phyloP scores from a whole-genome alignment of 2,797 vertebrate genomes.

The Oreochromis mossambicus region DNA sequence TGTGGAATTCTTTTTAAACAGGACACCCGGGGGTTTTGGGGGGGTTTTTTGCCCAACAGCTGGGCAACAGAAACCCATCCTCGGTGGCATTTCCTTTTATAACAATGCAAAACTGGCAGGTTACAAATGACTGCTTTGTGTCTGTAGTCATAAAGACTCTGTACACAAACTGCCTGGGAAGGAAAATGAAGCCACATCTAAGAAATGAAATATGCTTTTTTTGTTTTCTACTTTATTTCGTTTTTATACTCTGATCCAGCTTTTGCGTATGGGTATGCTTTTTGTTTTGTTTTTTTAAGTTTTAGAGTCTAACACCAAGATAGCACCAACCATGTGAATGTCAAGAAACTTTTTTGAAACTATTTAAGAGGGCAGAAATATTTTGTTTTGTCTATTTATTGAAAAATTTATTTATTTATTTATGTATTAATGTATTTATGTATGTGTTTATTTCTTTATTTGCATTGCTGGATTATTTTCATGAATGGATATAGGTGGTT shows the following conservation, averaged over 20 bases:
- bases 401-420: conserved; percentile 38
- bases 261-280: not conserved
- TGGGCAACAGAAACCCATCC: no score
- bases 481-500: not conserved
- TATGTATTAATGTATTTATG: conserved; percentile 52
- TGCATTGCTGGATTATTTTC: not conserved
- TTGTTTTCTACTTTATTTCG: not conserved
- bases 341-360: conserved; percentile 37
- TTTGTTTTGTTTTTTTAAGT: not conserved
- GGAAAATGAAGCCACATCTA: conserved; percentile 41
- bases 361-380: conserved; percentile 23
- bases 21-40: no score
- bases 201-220: conserved; percentile 29
- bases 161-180: not conserved
- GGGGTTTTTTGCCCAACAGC: no score
- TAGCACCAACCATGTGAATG: conserved; percentile 59
- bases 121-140: not conserved
- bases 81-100: no score
- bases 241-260: not conserved
- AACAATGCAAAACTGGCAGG: no score
- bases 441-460: conserved; percentile 16
- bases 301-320: conserved; percentile 32
- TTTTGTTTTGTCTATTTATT: conserved; percentile 57
- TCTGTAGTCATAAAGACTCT: conserved; percentile 7
- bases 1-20: no score